Conservation (phyloP, 2,888 invertebrate species). For the Hetaerina titia region DNA sequence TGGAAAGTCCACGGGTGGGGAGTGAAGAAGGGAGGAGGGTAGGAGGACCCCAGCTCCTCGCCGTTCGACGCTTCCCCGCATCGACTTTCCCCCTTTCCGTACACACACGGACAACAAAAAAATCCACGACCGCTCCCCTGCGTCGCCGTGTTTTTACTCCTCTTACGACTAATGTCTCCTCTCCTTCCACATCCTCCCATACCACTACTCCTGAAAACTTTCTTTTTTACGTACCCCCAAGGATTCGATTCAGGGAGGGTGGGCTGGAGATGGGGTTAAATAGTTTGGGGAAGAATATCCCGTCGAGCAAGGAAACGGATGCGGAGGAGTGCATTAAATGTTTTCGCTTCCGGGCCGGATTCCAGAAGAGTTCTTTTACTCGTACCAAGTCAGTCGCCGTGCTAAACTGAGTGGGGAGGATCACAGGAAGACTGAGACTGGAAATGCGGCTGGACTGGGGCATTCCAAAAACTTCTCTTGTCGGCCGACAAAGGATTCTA, state of each 20-base stretch:
- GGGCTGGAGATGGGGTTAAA: background rate
- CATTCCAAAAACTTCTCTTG: background rate
- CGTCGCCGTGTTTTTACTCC: slow-evolving; percentile 27
- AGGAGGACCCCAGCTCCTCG: background rate
- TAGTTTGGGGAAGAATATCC: background rate
- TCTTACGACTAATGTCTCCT: background rate
- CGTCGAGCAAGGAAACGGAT: slow-evolving; percentile 9
- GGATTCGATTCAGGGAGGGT: background rate
- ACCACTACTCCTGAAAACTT: background rate
- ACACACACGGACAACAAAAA: background rate
- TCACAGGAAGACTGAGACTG: background rate
- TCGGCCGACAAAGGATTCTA: background rate
- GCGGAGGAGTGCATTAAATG: background rate
- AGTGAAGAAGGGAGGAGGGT: background rate
- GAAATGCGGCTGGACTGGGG: background rate
- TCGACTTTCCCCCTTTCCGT: slow-evolving; percentile 1
- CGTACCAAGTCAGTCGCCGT: background rate
- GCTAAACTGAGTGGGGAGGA: background rate
- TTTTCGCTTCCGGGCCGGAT: slow-evolving; percentile 47
- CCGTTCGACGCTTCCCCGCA: slow-evolving; percentile 32
- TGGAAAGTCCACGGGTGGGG: background rate
- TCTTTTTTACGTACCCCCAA: background rate
- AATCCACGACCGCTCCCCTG: background rate
- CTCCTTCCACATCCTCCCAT: background rate
- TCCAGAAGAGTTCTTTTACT: slow-evolving; percentile 13